Evolutionary conservation across 2,113 vertebrate species (phyloP), one percentile per base, ranked within the genome.

Genomic region (Clarias magur): DNA sequence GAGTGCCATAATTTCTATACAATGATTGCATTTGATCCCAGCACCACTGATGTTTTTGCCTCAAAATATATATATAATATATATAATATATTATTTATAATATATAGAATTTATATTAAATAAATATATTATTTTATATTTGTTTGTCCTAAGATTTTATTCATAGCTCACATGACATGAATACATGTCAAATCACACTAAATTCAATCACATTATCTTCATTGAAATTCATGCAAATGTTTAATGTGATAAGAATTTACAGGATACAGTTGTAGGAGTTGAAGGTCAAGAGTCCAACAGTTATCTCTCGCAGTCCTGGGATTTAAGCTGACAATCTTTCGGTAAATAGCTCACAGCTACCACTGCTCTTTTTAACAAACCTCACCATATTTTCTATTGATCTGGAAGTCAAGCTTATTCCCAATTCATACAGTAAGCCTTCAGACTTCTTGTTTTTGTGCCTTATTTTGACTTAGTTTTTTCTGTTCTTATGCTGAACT

Each of bases 321-420:
- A 56, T 79, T 56, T 27, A 56, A 79, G 30, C 5, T 27, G 25
- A 57, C 12, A 17, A 56, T 79, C 2, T 57, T 57, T 16, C 1
- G 1, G n/a, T 57, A 15, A 79, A 15, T 57, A 79, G 15, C 25
- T 79, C 72, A 76, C 23, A 76, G 53, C 6, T 79, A 56, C n/a
- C 73, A 54, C 76, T 79, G n/a, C n/a, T 56, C 5, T 16, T n/a
- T 79, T 79, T 56, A 3, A 79, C 30, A 80, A 57, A 80, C 19
- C 54, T 19, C 16, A 60, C 63, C 13, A 56, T 81, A 54, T 86
- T 70, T 54, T 67, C 30, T 80, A 81, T 81, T 60, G 65, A 86
- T 86, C 70, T 81, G 9, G 23, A 86, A 70, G 30, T 81, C 21
- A 56, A 30, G 25, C 27, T 78, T 23, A 48, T 23, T 48, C 21